Conservation (phyloP, 2,797 vertebrate species). For the Sandelia bainsii region DNA sequence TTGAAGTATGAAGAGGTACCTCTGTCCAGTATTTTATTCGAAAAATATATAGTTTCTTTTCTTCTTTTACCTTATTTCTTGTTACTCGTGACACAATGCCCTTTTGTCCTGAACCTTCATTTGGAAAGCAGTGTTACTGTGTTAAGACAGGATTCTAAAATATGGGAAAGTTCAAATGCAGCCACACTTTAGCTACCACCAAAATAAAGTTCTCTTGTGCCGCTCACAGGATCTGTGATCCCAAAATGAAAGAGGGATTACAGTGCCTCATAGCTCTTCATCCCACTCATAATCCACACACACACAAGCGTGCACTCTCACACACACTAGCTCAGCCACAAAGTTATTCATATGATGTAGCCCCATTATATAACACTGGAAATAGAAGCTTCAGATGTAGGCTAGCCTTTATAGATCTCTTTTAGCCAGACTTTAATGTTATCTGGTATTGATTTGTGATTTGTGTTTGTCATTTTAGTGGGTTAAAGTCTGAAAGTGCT, state of each 20-base stretch:
- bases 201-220: slow-evolving; percentile 11
- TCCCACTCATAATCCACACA: slow-evolving; percentile 49
- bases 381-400: neutral
- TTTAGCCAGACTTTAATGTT: neutral
- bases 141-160: neutral
- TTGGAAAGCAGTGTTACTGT: neutral
- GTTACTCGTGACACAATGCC: neutral
- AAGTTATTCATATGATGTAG: slow-evolving; percentile 14
- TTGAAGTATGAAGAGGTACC: neutral
- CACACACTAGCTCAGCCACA: neutral
- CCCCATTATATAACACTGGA: neutral
- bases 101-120: no score
- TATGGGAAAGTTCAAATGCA: neutral
- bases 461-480: neutral
- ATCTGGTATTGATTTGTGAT: slow-evolving; percentile 3
- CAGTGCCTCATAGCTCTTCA: slow-evolving; percentile 36
- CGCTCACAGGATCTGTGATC: slow-evolving; percentile 51
- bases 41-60: neutral
- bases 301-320: neutral
- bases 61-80: neutral
- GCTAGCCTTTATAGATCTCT: neutral
- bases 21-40: neutral
- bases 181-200: slow-evolving; percentile 20
- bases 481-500: neutral
- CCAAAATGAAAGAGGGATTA: slow-evolving; percentile 52